Evolutionary conservation across 2,113 vertebrate species (phyloP).

Genomic region (Onychorhynchus coronatus): DNA sequence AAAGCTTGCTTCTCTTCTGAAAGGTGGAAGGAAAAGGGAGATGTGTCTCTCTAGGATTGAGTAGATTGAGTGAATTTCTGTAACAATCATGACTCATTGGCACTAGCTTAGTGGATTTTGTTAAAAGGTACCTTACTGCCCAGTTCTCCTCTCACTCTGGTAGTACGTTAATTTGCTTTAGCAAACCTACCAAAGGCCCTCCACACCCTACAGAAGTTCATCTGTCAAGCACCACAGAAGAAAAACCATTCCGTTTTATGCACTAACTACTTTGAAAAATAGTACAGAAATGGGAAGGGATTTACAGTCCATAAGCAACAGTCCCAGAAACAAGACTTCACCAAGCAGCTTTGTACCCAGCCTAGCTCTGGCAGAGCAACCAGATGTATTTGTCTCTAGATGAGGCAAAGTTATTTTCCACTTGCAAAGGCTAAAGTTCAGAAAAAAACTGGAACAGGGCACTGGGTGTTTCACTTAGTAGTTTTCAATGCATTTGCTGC

Average conservation of each 20-base stretch:
- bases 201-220: background rate
- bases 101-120: background rate
- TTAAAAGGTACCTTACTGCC: background rate
- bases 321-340: background rate
- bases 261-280: background rate
- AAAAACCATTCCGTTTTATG: background rate
- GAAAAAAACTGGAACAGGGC: background rate
- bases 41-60: background rate
- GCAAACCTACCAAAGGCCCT: background rate
- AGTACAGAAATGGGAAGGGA: background rate
- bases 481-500: background rate
- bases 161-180: background rate
- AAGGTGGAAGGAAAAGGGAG: background rate
- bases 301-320: background rate
- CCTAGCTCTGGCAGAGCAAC: background rate
- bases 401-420: slow-evolving; percentile 11
- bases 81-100: background rate
- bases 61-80: background rate
- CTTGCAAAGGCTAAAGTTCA: slow-evolving; percentile 31
- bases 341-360: background rate
- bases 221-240: background rate
- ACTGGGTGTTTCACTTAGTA: background rate
- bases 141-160: background rate
- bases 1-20: background rate
- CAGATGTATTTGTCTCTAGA: background rate